phyloP scores from a whole-genome alignment of 2,113 vertebrate genomes.

The Campylorhamphus procurvoides region DNA sequence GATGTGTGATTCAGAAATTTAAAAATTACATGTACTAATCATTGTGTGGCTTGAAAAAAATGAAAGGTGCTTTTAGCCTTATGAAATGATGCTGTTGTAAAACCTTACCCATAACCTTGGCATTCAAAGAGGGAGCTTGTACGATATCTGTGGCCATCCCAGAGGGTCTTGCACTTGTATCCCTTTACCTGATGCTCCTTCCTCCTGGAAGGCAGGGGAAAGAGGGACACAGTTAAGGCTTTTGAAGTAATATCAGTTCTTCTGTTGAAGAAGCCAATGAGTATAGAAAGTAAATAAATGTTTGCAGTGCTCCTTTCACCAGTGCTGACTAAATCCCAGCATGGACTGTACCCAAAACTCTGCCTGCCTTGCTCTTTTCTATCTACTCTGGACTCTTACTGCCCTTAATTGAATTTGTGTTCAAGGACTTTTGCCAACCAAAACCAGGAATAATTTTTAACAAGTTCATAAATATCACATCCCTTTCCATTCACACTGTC shows the following conservation, averaged over 20 bases:
- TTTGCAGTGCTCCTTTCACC: not conserved
- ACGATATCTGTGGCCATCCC: not conserved
- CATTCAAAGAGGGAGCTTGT: not conserved
- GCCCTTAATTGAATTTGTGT: not conserved
- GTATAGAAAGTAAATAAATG: not conserved
- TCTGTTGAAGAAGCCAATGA: not conserved
- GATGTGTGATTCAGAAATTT: not conserved
- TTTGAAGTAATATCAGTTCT: not conserved
- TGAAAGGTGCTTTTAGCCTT: not conserved
- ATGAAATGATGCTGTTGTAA: not conserved
- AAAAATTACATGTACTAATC: not conserved
- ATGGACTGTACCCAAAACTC: not conserved
- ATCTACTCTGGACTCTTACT: not conserved
- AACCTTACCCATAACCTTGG: not conserved
- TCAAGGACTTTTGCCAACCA: not conserved
- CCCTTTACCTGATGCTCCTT: fast-evolving
- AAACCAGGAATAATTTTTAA: not conserved
- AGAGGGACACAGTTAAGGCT: not conserved
- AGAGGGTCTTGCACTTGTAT: not conserved
- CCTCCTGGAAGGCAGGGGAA: not conserved
- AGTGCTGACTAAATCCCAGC: not conserved
- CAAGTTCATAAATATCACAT: not conserved
- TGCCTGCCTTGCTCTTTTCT: not conserved
- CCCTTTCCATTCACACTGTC: not conserved
- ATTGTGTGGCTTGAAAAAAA: not conserved